phyloP scores from a whole-genome alignment of 2,113 vertebrate species.

The Pterophyllum scalare region DNA sequence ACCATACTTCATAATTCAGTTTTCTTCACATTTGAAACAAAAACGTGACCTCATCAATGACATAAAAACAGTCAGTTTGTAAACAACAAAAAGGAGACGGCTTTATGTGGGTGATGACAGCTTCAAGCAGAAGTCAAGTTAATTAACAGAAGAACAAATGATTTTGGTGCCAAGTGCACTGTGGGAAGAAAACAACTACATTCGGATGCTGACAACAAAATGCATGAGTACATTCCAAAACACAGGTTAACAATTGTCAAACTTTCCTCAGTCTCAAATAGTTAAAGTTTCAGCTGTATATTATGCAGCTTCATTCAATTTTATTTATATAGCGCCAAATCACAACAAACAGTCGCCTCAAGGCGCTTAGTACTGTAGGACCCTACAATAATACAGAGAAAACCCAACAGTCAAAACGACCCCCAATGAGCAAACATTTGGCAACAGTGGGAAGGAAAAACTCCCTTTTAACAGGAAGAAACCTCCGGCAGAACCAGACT shows the following conservation, averaged over 20 bases:
- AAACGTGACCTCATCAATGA: background rate
- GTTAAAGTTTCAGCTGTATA: too few relatives aligned
- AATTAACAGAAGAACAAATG: background rate
- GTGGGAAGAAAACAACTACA: background rate
- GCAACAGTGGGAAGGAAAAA: too few relatives aligned
- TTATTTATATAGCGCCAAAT: too few relatives aligned
- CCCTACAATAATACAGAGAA: too few relatives aligned
- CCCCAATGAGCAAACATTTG: too few relatives aligned
- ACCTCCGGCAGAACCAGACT: too few relatives aligned
- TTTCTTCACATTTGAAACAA: background rate
- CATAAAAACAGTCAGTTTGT: background rate
- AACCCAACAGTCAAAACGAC: too few relatives aligned
- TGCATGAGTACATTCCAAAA: background rate
- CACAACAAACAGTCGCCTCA: too few relatives aligned
- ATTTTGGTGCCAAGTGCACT: background rate
- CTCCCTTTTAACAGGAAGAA: too few relatives aligned
- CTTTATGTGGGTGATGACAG: background rate
- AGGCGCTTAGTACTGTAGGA: too few relatives aligned
- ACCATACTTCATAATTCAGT: background rate
- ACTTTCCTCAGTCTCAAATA: background rate
- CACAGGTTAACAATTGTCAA: background rate
- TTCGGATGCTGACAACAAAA: background rate
- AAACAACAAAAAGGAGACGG: background rate
- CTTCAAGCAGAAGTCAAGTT: fast-evolving
- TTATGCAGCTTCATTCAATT: too few relatives aligned